Base-by-base conservation (phyloP, 1,140 invertebrate genomes). In the Phocides pigmalion region DNA sequence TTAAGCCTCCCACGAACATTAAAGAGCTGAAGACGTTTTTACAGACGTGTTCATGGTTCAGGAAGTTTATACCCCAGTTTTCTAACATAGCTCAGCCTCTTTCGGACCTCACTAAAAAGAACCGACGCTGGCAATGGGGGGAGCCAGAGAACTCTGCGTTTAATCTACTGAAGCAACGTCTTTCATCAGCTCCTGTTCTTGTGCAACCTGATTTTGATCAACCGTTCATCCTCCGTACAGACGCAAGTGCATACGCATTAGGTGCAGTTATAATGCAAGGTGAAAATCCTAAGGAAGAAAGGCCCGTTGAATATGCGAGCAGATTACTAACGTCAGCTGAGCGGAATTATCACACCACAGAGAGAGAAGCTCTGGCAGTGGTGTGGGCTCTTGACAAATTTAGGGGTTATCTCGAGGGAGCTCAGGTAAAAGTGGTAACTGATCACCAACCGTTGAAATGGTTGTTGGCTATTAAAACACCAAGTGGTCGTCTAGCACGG, bases 371-470 rank as follows among this genome's bases (percentile, higher is more conserved):
- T n/a, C 14, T 56, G 0, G 53, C 53, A 14, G 53, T 56, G 9
- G 11, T n/a, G n/a, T n/a, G n/a, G n/a, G n/a, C n/a, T n/a, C n/a
- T n/a, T n/a, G n/a, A n/a, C n/a, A n/a, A n/a, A 4, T 32, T 59
- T 20, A 3, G 41, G 0, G 39, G 39, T 1, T 58, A 58, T 19
- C 25, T 58, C 4, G 39, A 58, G 0, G 53, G 25, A 74, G 83
- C 41, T 4, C 63, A 68, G 84, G 93, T 72, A 84, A 76, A 16
- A 0, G 71, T 92, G 0, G 58, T 61, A 2, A 75, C 62, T 4
- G 79, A 85, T 62, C 92, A 93, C 51, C 88, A 92, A 49, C 89
- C 92, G 0, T 56, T 94, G 12, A 71, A 69, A 15, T 94, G 90
- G 87, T 70, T 94, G 0, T 64, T 84, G 11, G 70, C 78, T 0